Percentiles rank a stretch among this genome's conserved stretches.
These are phyloP conservation scores for Rotaria sp. DNA, from an alignment of 2,888 invertebrate species.

Conservation along the genomic window DNA sequence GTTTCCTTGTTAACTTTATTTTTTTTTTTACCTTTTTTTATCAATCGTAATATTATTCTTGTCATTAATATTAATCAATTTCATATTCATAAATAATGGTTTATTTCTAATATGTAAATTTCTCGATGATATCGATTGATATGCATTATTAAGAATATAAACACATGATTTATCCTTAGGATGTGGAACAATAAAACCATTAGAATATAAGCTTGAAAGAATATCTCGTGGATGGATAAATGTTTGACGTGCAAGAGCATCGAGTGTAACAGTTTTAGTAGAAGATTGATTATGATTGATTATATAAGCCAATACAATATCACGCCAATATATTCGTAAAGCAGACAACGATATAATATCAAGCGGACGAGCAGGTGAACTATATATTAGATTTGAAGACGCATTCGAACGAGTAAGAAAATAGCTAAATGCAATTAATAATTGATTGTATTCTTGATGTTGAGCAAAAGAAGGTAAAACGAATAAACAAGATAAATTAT, in stretches of 20 bases:
- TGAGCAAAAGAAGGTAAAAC: not conserved
- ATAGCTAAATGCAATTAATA: constrained; percentile 27
- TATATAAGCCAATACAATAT: not conserved
- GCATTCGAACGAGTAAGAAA: not conserved
- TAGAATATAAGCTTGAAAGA: not conserved
- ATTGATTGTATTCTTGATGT: not conserved
- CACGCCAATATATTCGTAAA: not conserved
- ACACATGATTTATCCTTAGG: not conserved
- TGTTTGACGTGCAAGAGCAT: not conserved
- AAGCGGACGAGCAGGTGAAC: not conserved
- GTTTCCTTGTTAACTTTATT: not conserved
- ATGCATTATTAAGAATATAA: not conserved
- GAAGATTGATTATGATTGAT: not conserved
- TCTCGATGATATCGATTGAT: not conserved
- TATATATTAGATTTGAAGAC: not conserved
- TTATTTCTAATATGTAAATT: not conserved
- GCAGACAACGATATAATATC: not conserved
- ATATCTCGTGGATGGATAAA: not conserved
- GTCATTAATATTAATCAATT: not conserved
- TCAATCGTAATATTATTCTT: not conserved
- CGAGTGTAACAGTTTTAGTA: not conserved
- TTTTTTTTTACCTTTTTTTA: not conserved
- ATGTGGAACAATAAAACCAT: not conserved
- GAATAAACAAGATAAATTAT: not conserved
- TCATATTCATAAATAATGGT: not conserved